phyloP scores from a whole-genome alignment of 2,888 invertebrate species.

The Lithophane socia region DNA sequence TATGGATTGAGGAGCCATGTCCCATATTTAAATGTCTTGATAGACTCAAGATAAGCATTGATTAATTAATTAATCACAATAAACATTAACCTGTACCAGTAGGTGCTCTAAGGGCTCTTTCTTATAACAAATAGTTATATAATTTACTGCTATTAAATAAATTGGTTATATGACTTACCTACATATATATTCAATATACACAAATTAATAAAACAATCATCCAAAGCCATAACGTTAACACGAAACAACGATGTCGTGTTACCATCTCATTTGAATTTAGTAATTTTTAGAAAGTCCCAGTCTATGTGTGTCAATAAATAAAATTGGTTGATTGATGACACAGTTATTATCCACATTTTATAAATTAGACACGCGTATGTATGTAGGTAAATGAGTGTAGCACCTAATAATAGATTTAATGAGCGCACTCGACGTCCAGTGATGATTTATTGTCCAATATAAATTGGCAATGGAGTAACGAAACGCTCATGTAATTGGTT shows the following conservation, averaged over 20 bases:
- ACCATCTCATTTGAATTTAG: constrained; percentile 40
- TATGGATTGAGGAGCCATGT: too few species aligned
- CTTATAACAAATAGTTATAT: constrained; percentile 13
- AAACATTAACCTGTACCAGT: background rate
- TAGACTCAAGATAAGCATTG: constrained; percentile 23
- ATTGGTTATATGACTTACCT: background rate
- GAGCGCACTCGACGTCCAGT: constrained; percentile 61
- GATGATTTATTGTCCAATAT: constrained; percentile 66
- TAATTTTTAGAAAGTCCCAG: constrained; percentile 57
- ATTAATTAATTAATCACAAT: constrained; percentile 16
- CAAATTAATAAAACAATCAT: constrained; percentile 38
- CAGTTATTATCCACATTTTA: constrained; percentile 65
- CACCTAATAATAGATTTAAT: constrained; percentile 67
- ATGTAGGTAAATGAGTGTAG: constrained; percentile 66
- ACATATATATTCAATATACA: constrained; percentile 23
- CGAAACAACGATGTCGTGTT: constrained; percentile 14
- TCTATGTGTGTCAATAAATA: constrained; percentile 52
- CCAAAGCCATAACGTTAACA: constrained; percentile 11
- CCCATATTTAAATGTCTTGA: background rate
- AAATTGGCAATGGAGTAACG: constrained; percentile 62
- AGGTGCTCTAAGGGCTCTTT: background rate
- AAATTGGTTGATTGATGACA: constrained; percentile 66
- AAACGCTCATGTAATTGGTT: constrained; percentile 63
- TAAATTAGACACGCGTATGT: constrained; percentile 64
- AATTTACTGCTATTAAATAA: constrained; percentile 26